Evolutionary conservation across 2,888 invertebrate genomes (phyloP).

Genomic region (Hydrotaea diabolus): DNA sequence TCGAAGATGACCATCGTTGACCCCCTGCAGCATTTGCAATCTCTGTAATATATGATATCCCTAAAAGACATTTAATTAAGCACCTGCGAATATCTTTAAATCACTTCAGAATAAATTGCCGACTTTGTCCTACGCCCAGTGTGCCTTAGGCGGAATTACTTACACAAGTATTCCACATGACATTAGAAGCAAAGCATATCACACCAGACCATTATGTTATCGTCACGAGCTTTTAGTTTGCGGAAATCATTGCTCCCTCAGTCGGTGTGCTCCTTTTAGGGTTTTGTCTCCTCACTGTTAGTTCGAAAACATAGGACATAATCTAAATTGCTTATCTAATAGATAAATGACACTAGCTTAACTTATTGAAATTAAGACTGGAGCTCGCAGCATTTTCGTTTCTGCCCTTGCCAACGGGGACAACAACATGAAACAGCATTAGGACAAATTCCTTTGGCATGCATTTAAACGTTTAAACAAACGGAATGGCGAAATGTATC

Average conservation of each 20-base stretch:
- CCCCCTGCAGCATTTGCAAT: no score
- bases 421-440: background rate
- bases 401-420: background rate
- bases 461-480: background rate
- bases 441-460: background rate
- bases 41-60: no score
- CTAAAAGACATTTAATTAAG: no score
- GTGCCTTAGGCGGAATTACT: background rate
- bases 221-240: background rate
- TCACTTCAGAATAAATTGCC: no score
- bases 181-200: no score
- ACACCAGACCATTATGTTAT: no score
- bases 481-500: background rate
- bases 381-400: background rate
- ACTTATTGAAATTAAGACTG: constrained; percentile 45
- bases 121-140: no score
- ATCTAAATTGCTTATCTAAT: constrained; percentile 24
- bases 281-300: background rate
- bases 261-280: background rate
- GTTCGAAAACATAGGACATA: background rate
- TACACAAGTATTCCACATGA: no score
- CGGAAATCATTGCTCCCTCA: background rate
- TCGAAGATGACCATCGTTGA: no score
- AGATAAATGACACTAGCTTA: constrained; percentile 32
- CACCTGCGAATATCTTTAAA: no score